These are phyloP conservation scores for Drosophila heteroneura DNA, from an alignment of 2,888 invertebrate genomes.

Conservation along the genomic window DNA sequence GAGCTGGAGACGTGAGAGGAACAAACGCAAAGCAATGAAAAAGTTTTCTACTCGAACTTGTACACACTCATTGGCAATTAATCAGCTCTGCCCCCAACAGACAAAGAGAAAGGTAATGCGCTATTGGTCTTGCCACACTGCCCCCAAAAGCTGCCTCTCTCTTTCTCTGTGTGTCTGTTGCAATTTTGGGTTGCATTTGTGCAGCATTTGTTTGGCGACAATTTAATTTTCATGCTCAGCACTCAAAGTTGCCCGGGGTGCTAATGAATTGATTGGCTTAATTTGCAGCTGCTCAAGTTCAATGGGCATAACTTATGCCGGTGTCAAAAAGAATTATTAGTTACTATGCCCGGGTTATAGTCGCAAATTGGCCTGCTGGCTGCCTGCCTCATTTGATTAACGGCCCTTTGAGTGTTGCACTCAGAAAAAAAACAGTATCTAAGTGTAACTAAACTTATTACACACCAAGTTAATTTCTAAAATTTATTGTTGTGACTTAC, in stretches of 20 bases:
- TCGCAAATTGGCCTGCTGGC: conserved; percentile 38
- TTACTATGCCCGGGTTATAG: conserved; percentile 34
- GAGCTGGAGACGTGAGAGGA: not conserved
- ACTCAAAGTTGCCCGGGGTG: conserved; percentile 41
- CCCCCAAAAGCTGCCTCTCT: not conserved
- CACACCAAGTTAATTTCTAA: not conserved
- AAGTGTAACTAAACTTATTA: not conserved
- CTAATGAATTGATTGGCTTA: conserved; percentile 81
- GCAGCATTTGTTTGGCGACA: conserved; percentile 61
- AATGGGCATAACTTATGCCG: conserved; percentile 73
- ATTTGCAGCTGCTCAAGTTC: conserved; percentile 65
- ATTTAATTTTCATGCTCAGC: conserved; percentile 58
- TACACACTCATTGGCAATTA: conserved; percentile 84
- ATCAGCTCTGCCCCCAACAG: conserved; percentile 66
- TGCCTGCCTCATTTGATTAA: conserved; percentile 70
- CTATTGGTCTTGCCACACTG: conserved; percentile 35
- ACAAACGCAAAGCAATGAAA: conserved; percentile 57
- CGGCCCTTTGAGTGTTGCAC: conserved; percentile 48
- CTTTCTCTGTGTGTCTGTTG: conserved; percentile 48
- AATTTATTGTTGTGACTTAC: not conserved
- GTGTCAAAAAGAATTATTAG: conserved; percentile 80
- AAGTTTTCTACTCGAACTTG: conserved; percentile 78
- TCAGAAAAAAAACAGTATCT: not conserved
- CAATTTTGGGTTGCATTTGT: conserved; percentile 69
- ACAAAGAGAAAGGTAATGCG: conserved; percentile 71